Evolutionary conservation across 2,113 vertebrate genomes (phyloP), one percentile per base, ranked within the genome.

Genomic region (Sapayoa aenigma): DNA sequence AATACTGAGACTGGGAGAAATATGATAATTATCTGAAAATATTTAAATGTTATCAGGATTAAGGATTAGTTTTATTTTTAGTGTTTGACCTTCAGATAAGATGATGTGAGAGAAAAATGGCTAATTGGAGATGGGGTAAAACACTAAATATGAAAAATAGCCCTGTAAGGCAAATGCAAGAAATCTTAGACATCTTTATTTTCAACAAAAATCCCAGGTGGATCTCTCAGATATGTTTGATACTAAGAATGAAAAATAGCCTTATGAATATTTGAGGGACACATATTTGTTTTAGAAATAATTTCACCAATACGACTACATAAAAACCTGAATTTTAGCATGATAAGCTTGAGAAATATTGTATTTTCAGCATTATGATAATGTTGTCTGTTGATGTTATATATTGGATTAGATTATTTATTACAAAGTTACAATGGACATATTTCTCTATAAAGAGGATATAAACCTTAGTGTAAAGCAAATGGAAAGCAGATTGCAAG

Each of bases 341-440:
- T 9, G 9, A 65, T 66, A 66, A 79, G 1, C 23, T 39, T 76
- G 23, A 85, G n/a, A 85, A 79, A 87, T 82, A 58, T 2, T 79
- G 74, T 47, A 33, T 91, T 76, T 16, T 73, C 3, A 6, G 52
- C 8, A 11, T 75, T 47, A 46, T 44, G 23, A 15, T 39, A 12
- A 8, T 42, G 25, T 15, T 1, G 0, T 37, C 47, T 14, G 7
- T 53, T 77, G 72, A 31, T 49, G 20, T 28, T 1, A 0, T 46
- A 14, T 56, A 13, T 59, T 76, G 66, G 52, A 58, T 84, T 83
- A 69, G 30, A 78, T 31, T 81, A 52, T 66, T 84, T 77, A 41
- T 79, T 91, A 49, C 42, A 67, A 62, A 87, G 25, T 33, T 35
- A 30, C 3, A 4, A 33, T 77, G 14, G 44, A 50, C 35, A 14